Conservation (phyloP, 37 sponge, comb jelly and placozoan genomes). For the Dysidea cf. avara region DNA sequence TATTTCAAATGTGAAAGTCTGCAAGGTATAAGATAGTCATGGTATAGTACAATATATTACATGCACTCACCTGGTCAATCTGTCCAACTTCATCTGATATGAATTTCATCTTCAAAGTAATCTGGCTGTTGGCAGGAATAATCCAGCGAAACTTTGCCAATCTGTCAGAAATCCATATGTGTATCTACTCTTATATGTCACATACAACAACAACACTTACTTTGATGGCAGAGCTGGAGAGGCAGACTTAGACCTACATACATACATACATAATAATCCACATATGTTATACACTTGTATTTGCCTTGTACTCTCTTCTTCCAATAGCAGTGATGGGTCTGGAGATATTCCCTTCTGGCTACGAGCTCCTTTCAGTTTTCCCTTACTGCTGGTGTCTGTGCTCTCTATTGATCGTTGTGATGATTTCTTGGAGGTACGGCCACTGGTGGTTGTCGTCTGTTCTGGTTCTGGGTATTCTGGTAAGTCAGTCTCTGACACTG, state of each 20-base stretch:
- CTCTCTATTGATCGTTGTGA: too few relatives aligned
- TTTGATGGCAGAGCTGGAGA: constrained; percentile 25
- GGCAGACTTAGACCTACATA: constrained; percentile 17
- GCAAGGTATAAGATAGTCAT: neutral
- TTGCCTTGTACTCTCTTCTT: too few relatives aligned
- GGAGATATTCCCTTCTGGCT: too few relatives aligned
- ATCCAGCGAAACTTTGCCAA: constrained; percentile 88
- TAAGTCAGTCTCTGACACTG: too few relatives aligned
- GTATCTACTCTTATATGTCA: neutral
- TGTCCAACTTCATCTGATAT: constrained; percentile 79
- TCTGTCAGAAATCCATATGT: constrained; percentile 47
- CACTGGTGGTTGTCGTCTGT: too few relatives aligned
- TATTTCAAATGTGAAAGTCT: constrained; percentile 93
- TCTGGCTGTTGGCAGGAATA: constrained; percentile 69
- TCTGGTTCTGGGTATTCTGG: too few relatives aligned
- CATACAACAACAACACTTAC: constrained; percentile 5
- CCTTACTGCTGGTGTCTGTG: too few relatives aligned
- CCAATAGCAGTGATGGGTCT: too few relatives aligned
- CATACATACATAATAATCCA: too few relatives aligned
- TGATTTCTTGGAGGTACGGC: too few relatives aligned
- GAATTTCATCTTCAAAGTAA: constrained; percentile 69
- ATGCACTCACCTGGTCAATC: constrained; percentile 61
- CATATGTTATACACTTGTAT: neutral
- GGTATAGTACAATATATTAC: neutral
- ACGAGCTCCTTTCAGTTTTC: too few relatives aligned